A percentile compares a stretch with the other conserved stretches of the same genome.
Conservation (phyloP, 2,797 vertebrate genomes). For the Macropodus opercularis region DNA sequence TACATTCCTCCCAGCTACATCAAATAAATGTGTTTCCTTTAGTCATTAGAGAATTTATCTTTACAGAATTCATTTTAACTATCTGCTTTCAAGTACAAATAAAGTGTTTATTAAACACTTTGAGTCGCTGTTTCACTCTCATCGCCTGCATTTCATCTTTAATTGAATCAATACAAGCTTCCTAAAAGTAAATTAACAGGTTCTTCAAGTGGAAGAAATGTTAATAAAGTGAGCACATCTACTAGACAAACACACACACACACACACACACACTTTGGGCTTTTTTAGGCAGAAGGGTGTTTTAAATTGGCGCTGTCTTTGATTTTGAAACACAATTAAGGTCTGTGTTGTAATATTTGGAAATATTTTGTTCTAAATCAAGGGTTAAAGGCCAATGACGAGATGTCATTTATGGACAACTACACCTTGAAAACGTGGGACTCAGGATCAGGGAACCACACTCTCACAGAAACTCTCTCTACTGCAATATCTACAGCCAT, state of each 20-base stretch:
- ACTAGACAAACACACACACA: neutral
- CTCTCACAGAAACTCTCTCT: too few relatives aligned
- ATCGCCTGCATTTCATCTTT: constrained; percentile 62
- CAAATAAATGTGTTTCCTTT: neutral
- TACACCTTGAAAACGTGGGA: too few relatives aligned
- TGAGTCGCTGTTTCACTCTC: constrained; percentile 23
- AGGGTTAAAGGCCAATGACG: neutral
- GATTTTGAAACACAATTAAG: constrained; percentile 14
- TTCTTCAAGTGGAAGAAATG: constrained; percentile 51
- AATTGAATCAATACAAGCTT: constrained; percentile 64
- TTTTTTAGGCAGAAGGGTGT: constrained; percentile 29
- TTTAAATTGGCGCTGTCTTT: constrained; percentile 32
- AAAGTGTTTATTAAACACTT: constrained; percentile 44
- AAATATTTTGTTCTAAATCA: constrained; percentile 8
- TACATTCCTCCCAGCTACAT: neutral
- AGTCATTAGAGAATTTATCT: constrained; percentile 5
- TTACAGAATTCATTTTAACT: constrained; percentile 1
- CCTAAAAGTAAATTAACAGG: constrained; percentile 67
- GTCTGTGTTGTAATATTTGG: constrained; percentile 12
- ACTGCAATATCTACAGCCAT: too few relatives aligned
- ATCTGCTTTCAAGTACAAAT: constrained; percentile 8
- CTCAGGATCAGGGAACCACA: too few relatives aligned
- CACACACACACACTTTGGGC: neutral
- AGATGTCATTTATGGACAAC: too few relatives aligned
- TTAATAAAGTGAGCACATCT: constrained; percentile 40